Percentiles rank a stretch among this genome's conserved stretches.
phyloP scores from a whole-genome alignment of 2,888 invertebrate genomes.

The Pteria penguin region DNA sequence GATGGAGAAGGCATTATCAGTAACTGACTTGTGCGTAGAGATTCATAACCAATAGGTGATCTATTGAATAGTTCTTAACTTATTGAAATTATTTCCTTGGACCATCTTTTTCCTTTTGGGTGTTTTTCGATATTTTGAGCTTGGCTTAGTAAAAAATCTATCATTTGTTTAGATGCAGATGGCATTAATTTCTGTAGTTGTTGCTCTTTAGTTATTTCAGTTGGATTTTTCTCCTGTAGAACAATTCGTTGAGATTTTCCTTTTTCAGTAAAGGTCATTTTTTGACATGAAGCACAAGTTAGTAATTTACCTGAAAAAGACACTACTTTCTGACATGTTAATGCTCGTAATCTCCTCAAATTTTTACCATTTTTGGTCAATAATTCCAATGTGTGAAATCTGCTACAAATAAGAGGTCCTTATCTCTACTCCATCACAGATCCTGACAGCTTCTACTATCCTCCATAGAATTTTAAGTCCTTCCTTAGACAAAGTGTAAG shows the following conservation, averaged over 20 bases:
- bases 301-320: neutral
- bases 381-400: neutral
- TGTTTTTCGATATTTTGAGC: too few relatives aligned
- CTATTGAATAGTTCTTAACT: conserved; percentile 6
- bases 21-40: neutral
- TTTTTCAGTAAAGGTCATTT: neutral
- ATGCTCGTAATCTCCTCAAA: neutral
- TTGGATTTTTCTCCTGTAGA: neutral
- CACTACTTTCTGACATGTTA: neutral
- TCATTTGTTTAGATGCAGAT: neutral
- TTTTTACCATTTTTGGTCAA: neutral
- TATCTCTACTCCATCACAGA: conserved; percentile 5
- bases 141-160: too few relatives aligned
- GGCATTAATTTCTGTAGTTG: neutral
- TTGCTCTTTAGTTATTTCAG: neutral
- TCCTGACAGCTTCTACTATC: neutral
- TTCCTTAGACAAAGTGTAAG: too few relatives aligned
- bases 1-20: conserved; percentile 10
- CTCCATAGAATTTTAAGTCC: neutral
- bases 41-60: conserved; percentile 11
- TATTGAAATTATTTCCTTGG: conserved; percentile 6
- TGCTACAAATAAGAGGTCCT: conserved; percentile 2
- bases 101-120: conserved; percentile 4
- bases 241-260: neutral
- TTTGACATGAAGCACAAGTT: neutral